Conservation (phyloP, 2,113 vertebrate genomes). For the Saimiri boliviensis region DNA sequence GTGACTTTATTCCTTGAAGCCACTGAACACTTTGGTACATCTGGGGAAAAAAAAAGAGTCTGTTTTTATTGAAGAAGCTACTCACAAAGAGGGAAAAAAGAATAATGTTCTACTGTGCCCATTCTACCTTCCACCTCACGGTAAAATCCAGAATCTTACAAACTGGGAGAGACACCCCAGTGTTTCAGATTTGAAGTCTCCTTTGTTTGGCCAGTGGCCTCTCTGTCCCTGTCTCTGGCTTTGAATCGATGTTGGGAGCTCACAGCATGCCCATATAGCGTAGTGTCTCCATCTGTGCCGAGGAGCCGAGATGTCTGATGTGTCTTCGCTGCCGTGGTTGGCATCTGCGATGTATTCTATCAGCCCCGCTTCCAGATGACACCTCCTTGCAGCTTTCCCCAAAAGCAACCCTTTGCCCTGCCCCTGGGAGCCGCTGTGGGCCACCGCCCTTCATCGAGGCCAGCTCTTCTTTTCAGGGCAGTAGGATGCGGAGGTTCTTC, state of each 20-base stretch:
- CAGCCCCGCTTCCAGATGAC: not conserved
- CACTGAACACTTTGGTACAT: not conserved
- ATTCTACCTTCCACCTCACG: not conserved
- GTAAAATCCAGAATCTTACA: not conserved
- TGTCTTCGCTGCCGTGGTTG: not conserved
- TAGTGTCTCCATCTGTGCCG: not conserved
- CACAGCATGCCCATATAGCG: fast-evolving
- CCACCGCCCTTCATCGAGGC: not conserved
- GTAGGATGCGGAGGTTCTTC: not conserved
- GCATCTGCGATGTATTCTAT: not conserved
- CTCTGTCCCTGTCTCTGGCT: fast-evolving
- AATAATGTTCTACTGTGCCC: not conserved
- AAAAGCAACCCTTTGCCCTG: fast-evolving
- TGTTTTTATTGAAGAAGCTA: not conserved
- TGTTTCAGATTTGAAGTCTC: not conserved
- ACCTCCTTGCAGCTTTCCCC: not conserved
- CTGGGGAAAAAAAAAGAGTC: not conserved
- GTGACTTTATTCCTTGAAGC: not conserved
- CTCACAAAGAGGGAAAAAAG: not conserved
- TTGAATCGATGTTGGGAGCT: no score
- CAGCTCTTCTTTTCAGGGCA: not conserved
- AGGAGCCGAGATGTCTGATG: fast-evolving
- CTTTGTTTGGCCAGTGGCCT: not conserved
- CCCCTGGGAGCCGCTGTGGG: not conserved
- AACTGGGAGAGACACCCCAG: no score